phyloP scores from a whole-genome alignment of 1,140 invertebrate species.

The Physella acuta region DNA sequence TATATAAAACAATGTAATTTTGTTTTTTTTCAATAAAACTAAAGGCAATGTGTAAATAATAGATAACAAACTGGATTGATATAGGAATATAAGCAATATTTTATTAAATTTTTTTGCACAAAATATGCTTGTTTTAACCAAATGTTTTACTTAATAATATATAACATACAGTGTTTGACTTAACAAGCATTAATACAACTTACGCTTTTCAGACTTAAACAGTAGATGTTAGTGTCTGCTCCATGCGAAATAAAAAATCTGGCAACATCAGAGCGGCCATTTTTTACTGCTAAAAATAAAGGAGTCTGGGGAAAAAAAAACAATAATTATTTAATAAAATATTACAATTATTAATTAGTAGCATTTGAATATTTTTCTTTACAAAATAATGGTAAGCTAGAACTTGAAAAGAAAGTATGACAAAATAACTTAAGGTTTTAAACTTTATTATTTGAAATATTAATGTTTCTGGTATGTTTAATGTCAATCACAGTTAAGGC shows the following conservation, averaged over 20 bases:
- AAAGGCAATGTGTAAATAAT: not conserved
- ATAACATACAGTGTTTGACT: not conserved
- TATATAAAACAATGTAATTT: too few relatives aligned
- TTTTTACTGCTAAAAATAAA: slow-evolving; percentile 2
- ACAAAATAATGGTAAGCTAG: too few relatives aligned
- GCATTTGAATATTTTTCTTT: too few relatives aligned
- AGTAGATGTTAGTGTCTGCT: not conserved
- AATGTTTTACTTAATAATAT: not conserved
- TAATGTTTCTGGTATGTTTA: too few relatives aligned
- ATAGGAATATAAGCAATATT: not conserved
- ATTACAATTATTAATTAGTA: too few relatives aligned
- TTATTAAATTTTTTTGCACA: not conserved
- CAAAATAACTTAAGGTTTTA: too few relatives aligned
- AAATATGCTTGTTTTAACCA: too few relatives aligned
- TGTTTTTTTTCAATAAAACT: not conserved
- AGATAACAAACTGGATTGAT: not conserved
- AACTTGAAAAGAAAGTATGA: too few relatives aligned
- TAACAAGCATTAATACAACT: not conserved
- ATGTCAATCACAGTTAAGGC: too few relatives aligned
- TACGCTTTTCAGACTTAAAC: not conserved
- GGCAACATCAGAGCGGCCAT: not conserved
- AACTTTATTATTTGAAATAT: too few relatives aligned
- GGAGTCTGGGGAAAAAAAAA: slow-evolving; percentile 2
- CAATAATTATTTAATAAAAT: not conserved
- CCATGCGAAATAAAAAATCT: slow-evolving; percentile 1